Evolutionary conservation across 2,113 vertebrate species (phyloP), one percentile per base, ranked within the genome.

Genomic region (Mobula hypostoma): DNA sequence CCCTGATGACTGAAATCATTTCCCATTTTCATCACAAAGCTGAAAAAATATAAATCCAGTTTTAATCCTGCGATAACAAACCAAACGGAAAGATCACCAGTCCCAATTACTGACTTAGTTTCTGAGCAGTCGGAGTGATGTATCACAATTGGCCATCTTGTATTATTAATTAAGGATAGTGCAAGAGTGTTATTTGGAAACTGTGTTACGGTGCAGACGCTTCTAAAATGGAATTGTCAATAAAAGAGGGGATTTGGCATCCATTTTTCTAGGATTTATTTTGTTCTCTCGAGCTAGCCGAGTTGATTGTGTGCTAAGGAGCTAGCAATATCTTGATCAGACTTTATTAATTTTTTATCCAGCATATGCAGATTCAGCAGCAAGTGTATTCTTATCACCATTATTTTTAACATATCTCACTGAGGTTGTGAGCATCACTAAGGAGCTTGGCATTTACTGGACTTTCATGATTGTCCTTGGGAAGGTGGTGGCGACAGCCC

Each of bases 281-380:
- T 90, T 90, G 29, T 5, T 68, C 0, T 90, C 27, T n/a, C 5
- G 1, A n/a, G 56, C 61, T 7, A 66, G n/a, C 63, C 66, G 32
- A 11, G 85, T 32, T 90, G 12, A 32, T 15, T 19, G 14, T 66
- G 85, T 32, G 85, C n/a, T 32, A 32, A 32, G 85, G 1, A n/a
- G 29, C 63, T 90, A n/a, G 48, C 32, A 32, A 19, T 32, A 66
- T 66, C 68, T 19, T 90, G 85, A 66, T 17, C n/a, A 17, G 61
- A 61, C n/a, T 88, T 63, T 88, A 63, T 88, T 88, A n/a, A 88
- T 88, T 88, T n/a, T 88, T 66, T 88, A 66, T 88, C n/a, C 2
- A 63, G 29, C 1, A 17, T 63, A 88, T 63, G 58, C 29, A 17
- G 85, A 88, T 11, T 88, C 85, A 88, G 29, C 58, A n/a, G 17